Percentiles rank a stretch among this genome's conserved stretches.
These are phyloP conservation scores for Chloroceryle amazona DNA, from an alignment of 2,797 vertebrate genomes.

Conservation along the genomic window DNA sequence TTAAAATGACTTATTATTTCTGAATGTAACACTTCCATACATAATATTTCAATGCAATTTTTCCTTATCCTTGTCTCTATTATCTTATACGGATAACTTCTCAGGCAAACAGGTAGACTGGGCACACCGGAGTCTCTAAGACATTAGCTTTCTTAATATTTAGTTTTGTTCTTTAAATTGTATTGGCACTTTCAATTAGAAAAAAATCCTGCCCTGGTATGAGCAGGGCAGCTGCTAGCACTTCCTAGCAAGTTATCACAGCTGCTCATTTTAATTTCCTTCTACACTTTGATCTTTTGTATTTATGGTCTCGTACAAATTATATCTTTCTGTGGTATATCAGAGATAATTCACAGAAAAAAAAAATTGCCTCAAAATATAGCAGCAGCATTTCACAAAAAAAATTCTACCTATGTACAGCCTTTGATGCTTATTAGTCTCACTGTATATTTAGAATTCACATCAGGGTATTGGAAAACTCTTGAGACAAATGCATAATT, in stretches of 20 bases:
- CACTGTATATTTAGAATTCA: not conserved
- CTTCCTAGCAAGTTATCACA: not conserved
- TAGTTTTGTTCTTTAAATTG: not conserved
- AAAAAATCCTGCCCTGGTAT: not conserved
- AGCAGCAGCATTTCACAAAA: not conserved
- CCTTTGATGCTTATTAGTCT: not conserved
- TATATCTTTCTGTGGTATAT: not conserved
- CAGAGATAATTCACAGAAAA: not conserved
- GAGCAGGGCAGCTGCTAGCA: not conserved
- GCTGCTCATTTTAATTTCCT: not conserved
- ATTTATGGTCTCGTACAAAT: not conserved
- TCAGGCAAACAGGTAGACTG: not conserved
- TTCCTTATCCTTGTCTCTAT: not conserved
- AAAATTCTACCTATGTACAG: not conserved
- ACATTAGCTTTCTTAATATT: not conserved
- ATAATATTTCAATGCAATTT: not conserved
- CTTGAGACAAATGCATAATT: not conserved
- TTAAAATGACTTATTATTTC: not conserved
- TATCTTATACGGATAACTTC: not conserved
- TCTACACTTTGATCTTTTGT: not conserved
- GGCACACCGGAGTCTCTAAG: not conserved
- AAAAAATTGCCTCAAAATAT: not conserved
- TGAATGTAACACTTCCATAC: not conserved
- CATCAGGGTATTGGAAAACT: not conserved
- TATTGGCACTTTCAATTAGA: not conserved